Evolutionary conservation across 2,888 invertebrate species (phyloP), one percentile per base, ranked within the genome.

Genomic region (Abrostola triplasia): DNA sequence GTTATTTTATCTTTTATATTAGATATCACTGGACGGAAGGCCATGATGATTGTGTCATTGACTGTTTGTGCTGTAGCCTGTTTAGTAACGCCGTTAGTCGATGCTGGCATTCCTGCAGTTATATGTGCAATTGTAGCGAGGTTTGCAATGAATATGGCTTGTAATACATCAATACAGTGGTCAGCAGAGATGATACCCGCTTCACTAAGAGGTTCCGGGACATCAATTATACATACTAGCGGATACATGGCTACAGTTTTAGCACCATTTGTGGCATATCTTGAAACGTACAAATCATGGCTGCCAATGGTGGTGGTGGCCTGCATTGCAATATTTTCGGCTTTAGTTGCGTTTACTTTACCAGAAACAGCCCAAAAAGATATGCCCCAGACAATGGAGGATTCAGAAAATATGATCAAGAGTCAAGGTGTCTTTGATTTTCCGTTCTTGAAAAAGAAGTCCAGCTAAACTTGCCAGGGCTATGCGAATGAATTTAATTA

Each of bases 321-420:
- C 0, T 48, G 52, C 7, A 57, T 88, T 41, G 85, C 88, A 5
- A 70, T 77, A 0, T 8, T 84, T 7, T 87, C 85, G 13, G 85
- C 81, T 8, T 10, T 84, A 0, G 53, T 89, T 5, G 80, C 88
- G 2, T 65, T 91, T 5, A 70, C 80, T 10, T 71, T 93, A 41
- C 92, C 93, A 0, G 93, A 93, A 72, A 93, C 93, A 1, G 89
- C 90, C 0, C 80, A 77, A 1, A 88, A 82, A 67, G 88, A 90
- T 59, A 86, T 93, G 86, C 93, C 93, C 0, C 90, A 92, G 63
- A 88, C 91, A 0, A 92, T 92, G 75, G 89, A 90, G 8, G 91
- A 90, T 42, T 87, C 92, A 1, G 92, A 92, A 66, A 67, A 76
- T 5, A 64, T 93, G 42, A 79, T 88, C 0, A 84, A 54, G 44